Base-by-base conservation (phyloP, 2,113 vertebrate genomes). In the Oreochromis aureus region DNA sequence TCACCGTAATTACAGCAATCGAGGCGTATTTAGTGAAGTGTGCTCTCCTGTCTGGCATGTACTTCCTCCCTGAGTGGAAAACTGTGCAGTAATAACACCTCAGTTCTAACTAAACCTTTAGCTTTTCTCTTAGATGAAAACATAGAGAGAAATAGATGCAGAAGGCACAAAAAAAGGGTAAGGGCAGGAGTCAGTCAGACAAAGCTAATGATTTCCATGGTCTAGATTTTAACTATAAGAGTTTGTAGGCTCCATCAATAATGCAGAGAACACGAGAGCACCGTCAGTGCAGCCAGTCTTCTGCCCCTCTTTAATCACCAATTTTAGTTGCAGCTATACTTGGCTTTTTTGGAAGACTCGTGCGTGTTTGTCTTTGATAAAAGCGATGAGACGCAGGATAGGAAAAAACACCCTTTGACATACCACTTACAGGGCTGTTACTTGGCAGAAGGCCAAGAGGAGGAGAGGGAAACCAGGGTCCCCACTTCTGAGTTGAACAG, bases 1-100 rank as follows among this genome's bases (percentile, higher is more conserved):
- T 94, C 86, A 88, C 89, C 58, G 92, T 94, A 93, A 95, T 95
- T 94, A 93, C 82, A 55, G 92, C 87, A 82, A 90, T 86, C 36
- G 48, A 83, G 89, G 83, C 84, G 80, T 46, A 83, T 94, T 94
- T 88, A 85, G 73, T 86, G 46, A 84, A 83, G 18, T 10, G 15
- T 39, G 44, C 83, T 58, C 55, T 85, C 30, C 58, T 48, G 84
- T 87, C 61, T 88, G 89, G 22, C 88, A 54, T 85, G 54, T 90
- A 82, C 83, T 92, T 83, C 85, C 78, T 88, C 54, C 61, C 10
- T 19, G 51, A 73, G 87, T 84, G 61, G 58, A 81, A 93, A 89
- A 76, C 63, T 84, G 51, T 84, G 58, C 56, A 59, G 22, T 41
- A 82, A 86, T 90, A 84, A 88, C 83, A 82, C 51, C 76, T 91